Base-by-base conservation (phyloP, 2,113 vertebrate species). In the Circaetus cinerascens region DNA sequence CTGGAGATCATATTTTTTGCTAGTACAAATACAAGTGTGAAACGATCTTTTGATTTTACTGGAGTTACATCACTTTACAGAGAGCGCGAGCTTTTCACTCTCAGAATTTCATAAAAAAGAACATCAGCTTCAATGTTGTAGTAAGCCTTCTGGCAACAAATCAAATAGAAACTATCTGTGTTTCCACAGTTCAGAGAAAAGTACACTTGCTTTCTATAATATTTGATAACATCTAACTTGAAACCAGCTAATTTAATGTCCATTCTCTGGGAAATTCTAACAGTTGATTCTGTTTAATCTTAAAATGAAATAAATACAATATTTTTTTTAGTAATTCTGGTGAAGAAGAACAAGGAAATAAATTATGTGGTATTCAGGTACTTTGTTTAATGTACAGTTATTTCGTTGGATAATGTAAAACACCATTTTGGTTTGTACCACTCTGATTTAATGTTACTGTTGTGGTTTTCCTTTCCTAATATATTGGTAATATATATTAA, bases 391-490 rank as follows among this genome's bases (percentile, higher is more conserved):
- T 15, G 3, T 34, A 19, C 5, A 79, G 19, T 23, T 72, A 27
- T 83, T 56, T 80, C 9, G 2, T 17, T 69, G 30, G 30, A 34
- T 83, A 36, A 59, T 43, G 12, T 41, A 78, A 80, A 85, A 71
- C 3, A 57, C 2, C 6, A 15, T 40, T 85, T 92, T 66, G 3
- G 2, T 74, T 60, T 78, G 4, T 16, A 53, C 76, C 5, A 63
- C 92, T 75, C 34, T 51, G 26, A 59, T 64, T 9, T 64, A 40
- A 53, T 68, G n/a, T 60, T 62, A 75, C 2, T 69, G 21, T 43
- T 7, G 3, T 41, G 36, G 21, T 12, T 50, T 1, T 1, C 26
- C 34, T 51, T 12, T 1, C 6, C 22, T 10, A 25, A 27, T 40
- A 13, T 43, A 17, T 53, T 71, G 19, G 3, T n/a, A 67, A 82